These are phyloP conservation scores for Choloepus hoffmanni DNA, from an alignment of 2,113 vertebrate genomes.

Conservation along the genomic window DNA sequence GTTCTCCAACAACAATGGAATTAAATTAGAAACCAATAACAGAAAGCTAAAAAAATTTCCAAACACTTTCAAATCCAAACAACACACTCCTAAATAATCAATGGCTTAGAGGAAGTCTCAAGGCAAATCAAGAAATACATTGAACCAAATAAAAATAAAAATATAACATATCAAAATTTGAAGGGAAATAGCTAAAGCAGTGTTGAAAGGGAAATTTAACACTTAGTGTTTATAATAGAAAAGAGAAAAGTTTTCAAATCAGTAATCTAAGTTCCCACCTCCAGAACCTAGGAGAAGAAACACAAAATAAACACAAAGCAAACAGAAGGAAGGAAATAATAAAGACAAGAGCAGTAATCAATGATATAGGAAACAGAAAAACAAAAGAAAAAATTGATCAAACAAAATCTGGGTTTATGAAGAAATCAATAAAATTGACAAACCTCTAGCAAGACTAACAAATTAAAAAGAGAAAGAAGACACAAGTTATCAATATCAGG, in stretches of 20 bases:
- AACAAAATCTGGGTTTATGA: neutral
- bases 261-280: constrained; percentile 15
- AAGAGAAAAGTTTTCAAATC: constrained; percentile 15
- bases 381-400: neutral
- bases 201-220: neutral
- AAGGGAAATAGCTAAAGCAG: neutral
- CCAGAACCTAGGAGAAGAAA: neutral
- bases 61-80: neutral
- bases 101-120: neutral
- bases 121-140: neutral
- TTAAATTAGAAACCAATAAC: constrained; percentile 1
- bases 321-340: neutral
- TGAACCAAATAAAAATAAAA: neutral
- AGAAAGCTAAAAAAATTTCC: constrained; percentile 3
- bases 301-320: neutral
- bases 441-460: neutral
- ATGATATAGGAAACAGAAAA: neutral
- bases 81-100: neutral
- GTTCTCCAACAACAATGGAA: neutral
- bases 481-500: neutral
- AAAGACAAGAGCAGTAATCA: neutral
- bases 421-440: neutral
- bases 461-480: neutral
- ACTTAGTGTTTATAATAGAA: constrained; percentile 29
- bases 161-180: neutral